Conservation (phyloP, 2,113 vertebrate species). For the Bufo bufo region DNA sequence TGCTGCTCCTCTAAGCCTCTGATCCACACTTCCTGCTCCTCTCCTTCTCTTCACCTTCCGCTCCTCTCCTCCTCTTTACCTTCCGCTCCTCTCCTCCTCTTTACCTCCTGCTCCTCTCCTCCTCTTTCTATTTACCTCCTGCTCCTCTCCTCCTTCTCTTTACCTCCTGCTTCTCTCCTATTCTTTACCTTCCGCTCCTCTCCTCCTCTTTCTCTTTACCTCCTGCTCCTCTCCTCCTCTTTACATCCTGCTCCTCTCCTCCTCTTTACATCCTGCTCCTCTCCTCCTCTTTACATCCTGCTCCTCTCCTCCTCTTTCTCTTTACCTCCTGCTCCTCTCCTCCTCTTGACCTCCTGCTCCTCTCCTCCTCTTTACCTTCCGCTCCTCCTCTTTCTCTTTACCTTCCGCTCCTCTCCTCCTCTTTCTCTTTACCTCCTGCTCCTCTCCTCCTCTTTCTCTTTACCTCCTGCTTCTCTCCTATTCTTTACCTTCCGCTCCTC, state of each 20-base stretch:
- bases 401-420: background rate
- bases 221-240: background rate
- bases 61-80: too few relatives aligned
- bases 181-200: too few relatives aligned
- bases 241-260: background rate
- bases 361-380: background rate
- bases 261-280: background rate
- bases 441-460: background rate
- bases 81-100: too few relatives aligned
- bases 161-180: too few relatives aligned
- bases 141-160: background rate
- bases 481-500: background rate
- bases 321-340: background rate
- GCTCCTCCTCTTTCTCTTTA: background rate
- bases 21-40: background rate
- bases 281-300: background rate
- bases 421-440: too few relatives aligned
- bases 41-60: background rate
- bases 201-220: background rate
- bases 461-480: background rate
- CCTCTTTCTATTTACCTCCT: too few relatives aligned
- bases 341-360: background rate
- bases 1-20: background rate
- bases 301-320: too few relatives aligned
- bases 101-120: too few relatives aligned